Evolutionary conservation across 2,888 invertebrate genomes (phyloP).

Genomic region (Drosophila colorata): DNA sequence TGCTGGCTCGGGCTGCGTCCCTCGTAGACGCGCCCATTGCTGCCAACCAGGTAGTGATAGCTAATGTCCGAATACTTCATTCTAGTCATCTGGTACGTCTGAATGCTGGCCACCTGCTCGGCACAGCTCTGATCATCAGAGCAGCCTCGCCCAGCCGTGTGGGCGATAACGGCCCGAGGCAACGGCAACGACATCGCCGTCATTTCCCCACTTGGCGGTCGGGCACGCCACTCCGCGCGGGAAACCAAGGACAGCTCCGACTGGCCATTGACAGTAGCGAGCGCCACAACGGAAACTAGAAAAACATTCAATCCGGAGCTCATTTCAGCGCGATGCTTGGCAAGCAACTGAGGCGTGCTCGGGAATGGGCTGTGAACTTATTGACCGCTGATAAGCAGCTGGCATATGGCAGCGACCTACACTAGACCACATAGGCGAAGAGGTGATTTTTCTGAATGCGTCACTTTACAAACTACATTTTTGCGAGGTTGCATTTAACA

Average conservation of each 20-base stretch:
- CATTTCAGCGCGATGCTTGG: conserved; percentile 37
- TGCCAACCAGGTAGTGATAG: conserved; percentile 92
- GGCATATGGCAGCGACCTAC: conserved; percentile 24
- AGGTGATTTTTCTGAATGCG: conserved; percentile 41
- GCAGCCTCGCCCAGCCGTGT: conserved; percentile 88
- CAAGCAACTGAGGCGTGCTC: conserved; percentile 44
- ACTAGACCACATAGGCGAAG: conserved; percentile 15
- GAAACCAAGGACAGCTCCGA: conserved; percentile 85
- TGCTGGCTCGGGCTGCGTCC: conserved; percentile 90
- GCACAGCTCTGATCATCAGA: conserved; percentile 85
- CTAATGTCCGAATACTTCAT: conserved; percentile 89
- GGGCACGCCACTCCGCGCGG: conserved; percentile 89
- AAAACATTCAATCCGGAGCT: conserved; percentile 23
- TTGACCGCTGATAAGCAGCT: conserved; percentile 57
- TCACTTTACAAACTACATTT: conserved; percentile 1
- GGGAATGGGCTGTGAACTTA: conserved; percentile 38
- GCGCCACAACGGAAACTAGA: conserved; percentile 9
- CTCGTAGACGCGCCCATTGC: conserved; percentile 90
- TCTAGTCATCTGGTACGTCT: conserved; percentile 88
- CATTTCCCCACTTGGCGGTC: conserved; percentile 85
- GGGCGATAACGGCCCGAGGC: conserved; percentile 87
- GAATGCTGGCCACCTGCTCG: conserved; percentile 87
- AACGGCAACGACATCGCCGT: conserved; percentile 85
- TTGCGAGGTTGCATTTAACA: conserved; percentile 20
- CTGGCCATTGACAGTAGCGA: conserved; percentile 26